A percentile compares a stretch with the other conserved stretches of the same genome.
These are phyloP conservation scores for Spea multiplicata DNA, from an alignment of 2,113 vertebrate genomes.

Conservation along the genomic window DNA sequence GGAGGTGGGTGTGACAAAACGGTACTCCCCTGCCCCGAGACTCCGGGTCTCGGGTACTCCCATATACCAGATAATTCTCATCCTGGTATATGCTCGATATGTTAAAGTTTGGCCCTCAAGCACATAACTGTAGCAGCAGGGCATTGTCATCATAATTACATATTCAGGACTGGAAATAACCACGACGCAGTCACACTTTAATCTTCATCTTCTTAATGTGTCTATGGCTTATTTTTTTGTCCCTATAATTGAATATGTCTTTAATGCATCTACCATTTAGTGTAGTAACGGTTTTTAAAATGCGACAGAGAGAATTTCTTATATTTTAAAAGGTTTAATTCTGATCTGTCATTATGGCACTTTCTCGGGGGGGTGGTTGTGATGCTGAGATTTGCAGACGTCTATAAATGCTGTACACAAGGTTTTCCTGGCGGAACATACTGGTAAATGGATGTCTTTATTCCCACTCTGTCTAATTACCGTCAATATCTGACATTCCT, in stretches of 20 bases:
- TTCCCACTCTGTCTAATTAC: conserved; percentile 48
- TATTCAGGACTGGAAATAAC: too few relatives aligned
- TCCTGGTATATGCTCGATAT: too few relatives aligned
- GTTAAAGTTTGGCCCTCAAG: too few relatives aligned
- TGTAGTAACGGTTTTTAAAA: background rate
- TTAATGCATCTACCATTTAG: background rate
- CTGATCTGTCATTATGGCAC: background rate
- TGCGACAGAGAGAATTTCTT: conserved; percentile 5
- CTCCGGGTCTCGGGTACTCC: too few relatives aligned
- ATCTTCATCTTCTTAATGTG: background rate
- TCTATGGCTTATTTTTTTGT: background rate
- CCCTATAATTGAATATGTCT: background rate
- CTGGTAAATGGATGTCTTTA: conserved; percentile 38
- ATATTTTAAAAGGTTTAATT: conserved; percentile 8
- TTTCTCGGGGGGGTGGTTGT: background rate
- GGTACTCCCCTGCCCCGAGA: too few relatives aligned
- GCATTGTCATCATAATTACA: too few relatives aligned
- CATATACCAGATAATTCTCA: too few relatives aligned
- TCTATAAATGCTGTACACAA: background rate
- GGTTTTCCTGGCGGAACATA: background rate
- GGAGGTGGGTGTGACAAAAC: too few relatives aligned
- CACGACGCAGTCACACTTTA: too few relatives aligned
- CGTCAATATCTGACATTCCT: conserved; percentile 44
- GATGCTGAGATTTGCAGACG: background rate
- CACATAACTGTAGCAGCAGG: too few relatives aligned